A percentile compares a stretch with the other conserved stretches of the same genome.
These are phyloP conservation scores for Lepeophtheirus nordmannii DNA, from an alignment of 2,888 invertebrate genomes.

Conservation along the genomic window DNA sequence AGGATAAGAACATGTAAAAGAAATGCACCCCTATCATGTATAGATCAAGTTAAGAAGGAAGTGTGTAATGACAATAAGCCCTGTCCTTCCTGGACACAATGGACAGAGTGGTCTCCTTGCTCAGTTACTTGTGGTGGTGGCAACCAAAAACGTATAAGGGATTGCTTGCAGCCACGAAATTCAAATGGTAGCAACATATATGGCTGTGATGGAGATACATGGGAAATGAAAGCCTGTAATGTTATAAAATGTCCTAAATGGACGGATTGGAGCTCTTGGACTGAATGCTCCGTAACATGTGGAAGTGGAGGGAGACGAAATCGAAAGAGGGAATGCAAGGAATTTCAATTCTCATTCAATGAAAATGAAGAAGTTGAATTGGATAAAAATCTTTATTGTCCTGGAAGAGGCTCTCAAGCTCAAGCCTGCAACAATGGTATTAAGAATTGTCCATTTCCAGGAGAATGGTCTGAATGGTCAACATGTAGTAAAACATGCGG, in stretches of 20 bases:
- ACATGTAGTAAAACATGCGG: conserved; percentile 12
- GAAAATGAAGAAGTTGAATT: background rate
- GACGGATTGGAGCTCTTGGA: conserved; percentile 55
- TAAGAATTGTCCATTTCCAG: background rate
- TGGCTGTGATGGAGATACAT: conserved; percentile 15
- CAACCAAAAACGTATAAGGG: background rate
- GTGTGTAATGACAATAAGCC: background rate
- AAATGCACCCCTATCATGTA: background rate
- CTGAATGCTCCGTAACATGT: conserved; percentile 31
- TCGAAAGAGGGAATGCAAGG: conserved; percentile 6
- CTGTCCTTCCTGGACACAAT: conserved; percentile 22
- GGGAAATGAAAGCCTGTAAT: conserved; percentile 19
- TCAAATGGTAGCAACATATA: background rate
- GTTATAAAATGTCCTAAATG: conserved; percentile 16
- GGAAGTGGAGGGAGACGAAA: conserved; percentile 8
- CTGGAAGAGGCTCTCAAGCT: background rate
- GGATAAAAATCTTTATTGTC: conserved; percentile 2
- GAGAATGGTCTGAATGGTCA: conserved; percentile 17
- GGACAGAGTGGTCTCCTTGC: conserved; percentile 19
- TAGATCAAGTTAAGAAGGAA: background rate
- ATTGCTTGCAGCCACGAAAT: conserved; percentile 12
- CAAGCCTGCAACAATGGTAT: conserved; percentile 7
- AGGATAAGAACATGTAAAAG: conserved; percentile 11
- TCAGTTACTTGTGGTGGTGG: conserved; percentile 21
- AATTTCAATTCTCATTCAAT: background rate